Evolutionary conservation across 92 coral and sea anemone species (phyloP).

Genomic region (Meandrina meandrites): DNA sequence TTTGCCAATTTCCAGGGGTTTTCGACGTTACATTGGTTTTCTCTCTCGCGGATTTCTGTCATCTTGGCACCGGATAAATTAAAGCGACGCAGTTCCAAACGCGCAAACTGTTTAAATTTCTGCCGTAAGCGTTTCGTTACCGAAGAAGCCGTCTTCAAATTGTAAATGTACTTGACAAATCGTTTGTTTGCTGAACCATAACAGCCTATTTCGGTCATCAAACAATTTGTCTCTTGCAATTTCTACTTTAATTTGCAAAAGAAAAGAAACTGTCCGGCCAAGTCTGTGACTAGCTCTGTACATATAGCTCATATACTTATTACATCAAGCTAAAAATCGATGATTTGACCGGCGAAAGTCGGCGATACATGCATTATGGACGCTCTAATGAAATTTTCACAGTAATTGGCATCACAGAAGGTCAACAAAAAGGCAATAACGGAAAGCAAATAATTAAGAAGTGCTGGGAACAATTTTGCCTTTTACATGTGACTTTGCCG

Average conservation of each 20-base stretch:
- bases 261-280: neutral
- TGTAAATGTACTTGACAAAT: slow-evolving; percentile 2
- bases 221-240: neutral
- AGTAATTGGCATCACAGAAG: neutral
- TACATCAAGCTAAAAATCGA: neutral
- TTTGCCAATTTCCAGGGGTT: neutral
- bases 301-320: neutral
- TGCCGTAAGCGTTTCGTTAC: no score
- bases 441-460: neutral
- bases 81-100: neutral
- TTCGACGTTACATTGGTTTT: neutral
- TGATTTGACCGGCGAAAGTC: neutral
- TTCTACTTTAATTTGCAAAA: neutral
- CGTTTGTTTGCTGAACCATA: slow-evolving; percentile 13
- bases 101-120: neutral
- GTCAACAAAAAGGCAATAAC: neutral
- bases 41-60: neutral
- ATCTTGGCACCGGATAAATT: neutral
- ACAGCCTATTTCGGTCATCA: neutral
- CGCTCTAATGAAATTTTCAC: neutral
- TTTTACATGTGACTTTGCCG: neutral
- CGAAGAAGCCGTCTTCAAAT: neutral
- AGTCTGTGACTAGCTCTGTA: neutral
- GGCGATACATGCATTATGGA: neutral
- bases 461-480: neutral